Evolutionary conservation across 2,888 invertebrate genomes (phyloP), one percentile per base, ranked within the genome.

Genomic region (Chrysina gloriosa): DNA sequence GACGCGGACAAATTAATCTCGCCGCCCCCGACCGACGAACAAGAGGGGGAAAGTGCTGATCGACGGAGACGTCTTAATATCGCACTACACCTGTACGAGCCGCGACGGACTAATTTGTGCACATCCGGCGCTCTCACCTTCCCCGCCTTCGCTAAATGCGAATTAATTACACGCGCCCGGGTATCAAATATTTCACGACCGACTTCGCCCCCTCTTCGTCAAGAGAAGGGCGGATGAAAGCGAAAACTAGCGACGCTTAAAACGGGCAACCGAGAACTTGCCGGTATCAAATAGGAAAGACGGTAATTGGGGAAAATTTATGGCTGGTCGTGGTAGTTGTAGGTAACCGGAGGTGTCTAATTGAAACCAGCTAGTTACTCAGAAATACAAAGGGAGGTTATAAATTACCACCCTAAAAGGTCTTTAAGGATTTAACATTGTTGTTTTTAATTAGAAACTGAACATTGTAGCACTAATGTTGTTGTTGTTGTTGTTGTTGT

Each of bases 171-270:
- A 27, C 52, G 31, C n/a, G n/a, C n/a, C 52, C 19, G 42, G 42
- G 58, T 61, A 61, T 61, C 58, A 61, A 61, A 61, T 61, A 61
- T 61, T 61, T 61, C 58, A 45, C 11, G 39, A n/a, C 14, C 31
- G 52, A 31, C 16, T 52, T 25, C 29, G 31, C 52, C 48, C 31
- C 19, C 45, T 16, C 21, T n/a, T n/a, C n/a, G n/a, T n/a, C n/a
- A n/a, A n/a, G n/a, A n/a, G n/a, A n/a, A n/a, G 19, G 9, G 31
- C 31, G 31, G 52, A 19, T 52, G 7, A 29, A 31, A 31, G 25
- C 31, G 52, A 52, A 52, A 52, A 52, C 52, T 52, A 31, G 19
- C 23, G 16, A n/a, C n/a, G n/a, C n/a, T n/a, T n/a, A n/a, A n/a
- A 31, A 14, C 19, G 52, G 23, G 19, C 23, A 31, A 52, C 16